Evolutionary conservation across 1,140 invertebrate genomes (phyloP).

Genomic region (Drosophila varians): DNA sequence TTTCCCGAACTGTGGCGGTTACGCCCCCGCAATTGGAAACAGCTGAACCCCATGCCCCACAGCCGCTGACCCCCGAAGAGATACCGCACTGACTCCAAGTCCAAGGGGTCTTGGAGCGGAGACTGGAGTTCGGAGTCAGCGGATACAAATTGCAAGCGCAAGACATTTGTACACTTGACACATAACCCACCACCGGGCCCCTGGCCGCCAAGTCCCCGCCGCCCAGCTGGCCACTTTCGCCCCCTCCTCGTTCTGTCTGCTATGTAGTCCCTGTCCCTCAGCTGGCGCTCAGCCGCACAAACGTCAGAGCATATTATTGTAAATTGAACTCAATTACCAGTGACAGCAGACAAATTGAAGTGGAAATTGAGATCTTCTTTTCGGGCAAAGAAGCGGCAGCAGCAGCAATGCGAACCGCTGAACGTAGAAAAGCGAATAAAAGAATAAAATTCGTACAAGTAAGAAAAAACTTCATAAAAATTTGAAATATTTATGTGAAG

Average conservation of each 20-base stretch:
- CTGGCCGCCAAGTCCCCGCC: neutral
- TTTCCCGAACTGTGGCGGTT: slow-evolving; percentile 5
- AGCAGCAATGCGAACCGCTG: slow-evolving; percentile 1
- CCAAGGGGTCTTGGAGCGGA: slow-evolving; percentile 22
- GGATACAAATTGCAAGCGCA: slow-evolving; percentile 75
- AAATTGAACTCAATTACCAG: slow-evolving; percentile 83
- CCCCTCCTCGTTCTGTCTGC: neutral
- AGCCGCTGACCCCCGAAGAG: slow-evolving; percentile 54
- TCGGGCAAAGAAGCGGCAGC: slow-evolving; percentile 30
- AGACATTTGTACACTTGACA: slow-evolving; percentile 70
- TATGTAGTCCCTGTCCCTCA: slow-evolving; percentile 13
- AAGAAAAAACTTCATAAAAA: slow-evolving; percentile 66
- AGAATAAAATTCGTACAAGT: slow-evolving; percentile 8
- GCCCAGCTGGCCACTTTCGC: neutral
- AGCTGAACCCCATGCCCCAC: slow-evolving; percentile 40
- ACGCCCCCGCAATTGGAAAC: slow-evolving; percentile 64
- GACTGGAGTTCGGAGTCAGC: slow-evolving; percentile 20
- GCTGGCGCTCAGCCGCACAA: slow-evolving; percentile 67
- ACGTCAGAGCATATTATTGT: slow-evolving; percentile 82
- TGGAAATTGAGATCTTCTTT: slow-evolving; percentile 83
- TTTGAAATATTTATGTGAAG: slow-evolving; percentile 56
- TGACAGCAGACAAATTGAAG: slow-evolving; percentile 83
- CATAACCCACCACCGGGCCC: slow-evolving; percentile 1
- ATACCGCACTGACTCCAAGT: slow-evolving; percentile 16
- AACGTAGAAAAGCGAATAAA: slow-evolving; percentile 30